Base-by-base conservation (phyloP, 2,797 vertebrate species). In the Anabas testudineus region DNA sequence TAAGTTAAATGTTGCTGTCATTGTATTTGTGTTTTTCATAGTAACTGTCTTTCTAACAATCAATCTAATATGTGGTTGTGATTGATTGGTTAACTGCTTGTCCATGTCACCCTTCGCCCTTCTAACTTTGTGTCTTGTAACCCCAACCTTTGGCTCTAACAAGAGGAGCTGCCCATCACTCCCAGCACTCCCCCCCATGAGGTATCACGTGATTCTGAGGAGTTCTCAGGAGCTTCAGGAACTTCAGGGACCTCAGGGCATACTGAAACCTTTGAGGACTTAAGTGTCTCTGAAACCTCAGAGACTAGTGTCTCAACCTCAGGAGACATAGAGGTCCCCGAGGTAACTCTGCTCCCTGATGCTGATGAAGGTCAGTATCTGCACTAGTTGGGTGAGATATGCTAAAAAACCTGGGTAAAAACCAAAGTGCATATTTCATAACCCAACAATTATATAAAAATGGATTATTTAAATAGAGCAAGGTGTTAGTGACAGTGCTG, bases 351-450 rank as follows among this genome's bases (percentile, higher is more conserved):
- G 67, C 51, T 89, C 39, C 87, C 90, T 74, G 76, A 73, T 65
- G 60, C 53, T 84, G 81, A 80, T 55, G 41, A 91, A 94, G 94
- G 94, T 95, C 90, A 94, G 94, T 95, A 93, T 81, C 37, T 81
- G 53, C 71, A 43, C 21, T 30, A 28, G 64, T 14, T 39, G 9
- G 22, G 26, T 53, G 53, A 81, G 54, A 75, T 56, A 49, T 21
- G 10, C 70, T 67, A 51, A 74, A 43, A 74, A 43, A 10, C 19
- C 6, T 57, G 24, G 18, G 5, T 48, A 52, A 43, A 58, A 59
- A 36, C 3, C 32, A 0, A 61, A 42, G n/a, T 54, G 13, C 13
- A 51, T 36, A 46, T 10, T 43, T 71, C 28, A 67, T 36, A 68
- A 6, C 0, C 13, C 14, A 43, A 41, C 41, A 48, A 2, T 21